Evolutionary conservation across 2,888 invertebrate genomes (phyloP).

Genomic region (Choristoneura rosaceana): DNA sequence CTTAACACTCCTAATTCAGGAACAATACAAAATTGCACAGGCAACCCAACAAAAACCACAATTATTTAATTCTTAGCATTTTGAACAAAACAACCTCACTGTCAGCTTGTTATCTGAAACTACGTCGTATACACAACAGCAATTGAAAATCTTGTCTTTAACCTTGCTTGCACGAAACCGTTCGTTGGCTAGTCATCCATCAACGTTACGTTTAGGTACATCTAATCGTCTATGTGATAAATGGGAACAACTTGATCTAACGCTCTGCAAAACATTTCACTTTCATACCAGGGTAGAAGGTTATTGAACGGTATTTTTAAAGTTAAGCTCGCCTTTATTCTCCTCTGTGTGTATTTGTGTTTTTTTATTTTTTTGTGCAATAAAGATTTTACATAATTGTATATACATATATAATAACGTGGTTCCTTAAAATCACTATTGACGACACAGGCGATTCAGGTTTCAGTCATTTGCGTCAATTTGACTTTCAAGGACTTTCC

Average conservation of each 20-base stretch:
- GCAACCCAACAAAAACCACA: too few species aligned
- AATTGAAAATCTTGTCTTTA: conserved; percentile 16
- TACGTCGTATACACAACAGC: conserved; percentile 2
- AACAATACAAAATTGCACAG: too few species aligned
- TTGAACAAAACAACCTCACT: neutral
- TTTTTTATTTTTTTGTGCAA: too few species aligned
- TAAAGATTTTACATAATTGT: too few species aligned
- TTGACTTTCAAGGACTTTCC: too few species aligned
- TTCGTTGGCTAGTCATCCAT: conserved; percentile 43
- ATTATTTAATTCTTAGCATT: too few species aligned
- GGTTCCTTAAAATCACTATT: too few species aligned
- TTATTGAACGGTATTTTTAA: conserved; percentile 14
- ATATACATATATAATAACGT: too few species aligned
- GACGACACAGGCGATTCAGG: too few species aligned
- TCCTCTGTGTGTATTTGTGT: too few species aligned
- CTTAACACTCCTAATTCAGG: too few species aligned
- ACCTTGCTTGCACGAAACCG: conserved; percentile 32
- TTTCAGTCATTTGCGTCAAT: too few species aligned
- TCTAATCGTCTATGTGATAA: conserved; percentile 45
- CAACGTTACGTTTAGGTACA: conserved; percentile 41
- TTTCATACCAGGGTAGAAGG: conserved; percentile 23
- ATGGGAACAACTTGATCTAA: conserved; percentile 47
- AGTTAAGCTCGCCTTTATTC: neutral
- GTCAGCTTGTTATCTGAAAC: neutral
- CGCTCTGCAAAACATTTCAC: conserved; percentile 42